phyloP scores from a whole-genome alignment of 2,113 vertebrate species.

The Proteles cristata region DNA sequence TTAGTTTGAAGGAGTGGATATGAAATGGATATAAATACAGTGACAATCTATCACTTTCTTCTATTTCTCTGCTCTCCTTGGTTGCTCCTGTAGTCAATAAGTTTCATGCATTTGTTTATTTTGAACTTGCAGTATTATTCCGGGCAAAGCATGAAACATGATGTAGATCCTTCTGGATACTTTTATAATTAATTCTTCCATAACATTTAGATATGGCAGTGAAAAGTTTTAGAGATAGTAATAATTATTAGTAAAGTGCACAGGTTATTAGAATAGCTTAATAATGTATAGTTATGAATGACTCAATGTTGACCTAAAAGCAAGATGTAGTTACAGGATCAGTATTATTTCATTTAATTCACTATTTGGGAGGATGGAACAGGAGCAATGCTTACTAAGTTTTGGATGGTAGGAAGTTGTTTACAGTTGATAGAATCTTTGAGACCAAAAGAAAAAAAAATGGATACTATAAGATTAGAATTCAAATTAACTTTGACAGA shows the following conservation, averaged over 20 bases:
- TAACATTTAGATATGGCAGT: neutral
- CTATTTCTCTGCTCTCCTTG: neutral
- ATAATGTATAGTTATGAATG: neutral
- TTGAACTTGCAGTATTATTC: neutral
- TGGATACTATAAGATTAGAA: neutral
- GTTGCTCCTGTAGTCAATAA: neutral
- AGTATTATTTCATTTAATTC: neutral
- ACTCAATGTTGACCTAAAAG: neutral
- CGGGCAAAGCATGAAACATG: neutral
- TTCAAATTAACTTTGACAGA: conserved; percentile 40
- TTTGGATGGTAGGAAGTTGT: neutral
- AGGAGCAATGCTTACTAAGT: neutral
- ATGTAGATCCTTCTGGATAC: neutral
- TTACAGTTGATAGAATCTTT: neutral
- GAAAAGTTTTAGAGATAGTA: neutral
- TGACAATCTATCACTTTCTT: neutral
- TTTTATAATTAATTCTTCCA: neutral
- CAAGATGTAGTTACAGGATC: neutral
- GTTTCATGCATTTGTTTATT: neutral
- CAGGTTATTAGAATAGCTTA: neutral
- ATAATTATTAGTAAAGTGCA: neutral
- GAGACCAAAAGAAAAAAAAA: neutral
- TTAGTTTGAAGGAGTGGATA: neutral
- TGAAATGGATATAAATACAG: neutral
- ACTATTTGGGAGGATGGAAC: neutral